phyloP scores from a whole-genome alignment of 2,797 vertebrate species.

The Pipistrellus kuhlii region DNA sequence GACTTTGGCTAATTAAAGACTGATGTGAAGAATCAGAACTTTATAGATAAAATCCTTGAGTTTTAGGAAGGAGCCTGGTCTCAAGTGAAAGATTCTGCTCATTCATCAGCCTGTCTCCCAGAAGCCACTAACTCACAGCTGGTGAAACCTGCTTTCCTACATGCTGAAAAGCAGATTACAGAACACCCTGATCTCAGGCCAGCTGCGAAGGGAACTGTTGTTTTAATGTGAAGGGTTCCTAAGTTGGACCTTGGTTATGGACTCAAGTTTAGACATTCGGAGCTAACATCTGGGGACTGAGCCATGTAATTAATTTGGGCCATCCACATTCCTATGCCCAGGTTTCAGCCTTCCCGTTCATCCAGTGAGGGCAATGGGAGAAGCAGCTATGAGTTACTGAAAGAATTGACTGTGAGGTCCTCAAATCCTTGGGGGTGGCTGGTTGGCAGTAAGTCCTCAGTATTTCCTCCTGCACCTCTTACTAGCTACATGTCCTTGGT shows the following conservation, averaged over 20 bases:
- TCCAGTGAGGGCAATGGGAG: background rate
- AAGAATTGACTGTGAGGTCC: background rate
- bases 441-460: background rate
- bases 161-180: background rate
- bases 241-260: background rate
- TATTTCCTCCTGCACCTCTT: background rate
- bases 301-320: background rate
- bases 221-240: background rate
- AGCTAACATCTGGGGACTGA: background rate
- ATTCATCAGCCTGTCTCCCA: background rate
- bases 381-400: background rate
- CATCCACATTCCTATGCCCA: background rate
- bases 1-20: conserved; percentile 15
- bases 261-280: background rate
- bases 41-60: conserved; percentile 36
- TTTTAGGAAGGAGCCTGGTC: conserved; percentile 6
- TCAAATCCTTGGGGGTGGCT: background rate
- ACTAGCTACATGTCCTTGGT: background rate
- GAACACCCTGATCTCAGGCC: background rate
- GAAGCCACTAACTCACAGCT: background rate
- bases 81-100: conserved; percentile 26
- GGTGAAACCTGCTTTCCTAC: background rate
- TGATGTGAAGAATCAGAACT: conserved; percentile 39
- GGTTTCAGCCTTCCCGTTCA: background rate
- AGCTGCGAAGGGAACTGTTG: background rate